Evolutionary conservation across 2,888 invertebrate genomes (phyloP), one percentile per base, ranked within the genome.

Genomic region (Hirtodrosophila histrioides): DNA sequence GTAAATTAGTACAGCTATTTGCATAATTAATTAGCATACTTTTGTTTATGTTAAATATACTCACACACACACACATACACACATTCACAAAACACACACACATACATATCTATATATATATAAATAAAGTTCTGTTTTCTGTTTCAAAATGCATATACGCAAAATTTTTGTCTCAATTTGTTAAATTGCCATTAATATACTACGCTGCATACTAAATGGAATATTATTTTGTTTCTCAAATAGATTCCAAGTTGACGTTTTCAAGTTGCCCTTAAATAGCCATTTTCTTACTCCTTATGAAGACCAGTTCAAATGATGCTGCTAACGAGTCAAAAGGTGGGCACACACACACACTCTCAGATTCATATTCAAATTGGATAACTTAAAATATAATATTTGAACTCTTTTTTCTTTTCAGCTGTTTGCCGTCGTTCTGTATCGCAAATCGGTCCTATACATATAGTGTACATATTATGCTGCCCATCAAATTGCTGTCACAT

Each of bases 101-200:
- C 51, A 65, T 46, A 65, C 12, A 51, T 24, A 12, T 23, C 36
- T n/a, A 29, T 60, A 55, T 64, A 64, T 46, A 66, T 61, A 76
- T 66, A 79, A 87, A 90, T 89, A 89, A 89, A 90, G 86, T 80
- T 88, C 78, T 89, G 90, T 89, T 90, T 72, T 84, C 78, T 88
- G 89, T 90, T 90, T 77, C 57, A 77, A 81, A 83, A 71, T 74
- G 80, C 78, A 80, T 75, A 82, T 61, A 50, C 44, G 53, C 49
- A 39, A 61, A 11, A 57, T 23, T 33, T 46, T 48, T 58, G 35
- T 41, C 23, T 40, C n/a, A 17, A 35, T 33, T 53, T 50, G 6
- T 10, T 11, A 5, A 11, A 11, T 58, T 12, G 27, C 5, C 8
- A 17, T 12, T 6, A 10, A 7, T 43, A 2, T 23, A 39, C 24